phyloP scores from a whole-genome alignment of 2,113 vertebrate species.

The Micronycteris hirsuta region DNA sequence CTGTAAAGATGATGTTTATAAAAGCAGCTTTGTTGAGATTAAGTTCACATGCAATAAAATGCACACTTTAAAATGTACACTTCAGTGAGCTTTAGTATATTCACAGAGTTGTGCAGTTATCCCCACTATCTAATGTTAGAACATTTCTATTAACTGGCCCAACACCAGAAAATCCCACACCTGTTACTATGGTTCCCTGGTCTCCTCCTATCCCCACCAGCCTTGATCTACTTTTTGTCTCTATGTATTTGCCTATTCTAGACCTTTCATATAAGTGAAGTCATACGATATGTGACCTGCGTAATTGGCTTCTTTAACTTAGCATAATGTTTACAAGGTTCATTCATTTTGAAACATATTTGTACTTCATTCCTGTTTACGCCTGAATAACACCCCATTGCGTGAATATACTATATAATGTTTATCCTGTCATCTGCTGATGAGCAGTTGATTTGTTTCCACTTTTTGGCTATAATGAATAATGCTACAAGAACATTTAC shows the following conservation, averaged over 20 bases:
- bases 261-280: neutral
- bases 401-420: neutral
- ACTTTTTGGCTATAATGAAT: neutral
- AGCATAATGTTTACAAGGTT: neutral
- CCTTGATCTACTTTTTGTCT: neutral
- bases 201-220: neutral
- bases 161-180: neutral
- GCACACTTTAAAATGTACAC: neutral
- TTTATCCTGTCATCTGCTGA: neutral
- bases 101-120: neutral
- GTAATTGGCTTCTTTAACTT: neutral
- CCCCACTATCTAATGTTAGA: neutral
- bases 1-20: neutral
- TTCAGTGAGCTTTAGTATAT: neutral
- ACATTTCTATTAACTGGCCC: neutral
- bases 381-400: neutral
- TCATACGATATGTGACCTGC: neutral
- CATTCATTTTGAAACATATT: neutral
- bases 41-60: neutral
- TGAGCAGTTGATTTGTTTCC: neutral
- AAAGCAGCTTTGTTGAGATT: neutral
- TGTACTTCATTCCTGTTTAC: neutral
- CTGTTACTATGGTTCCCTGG: neutral
- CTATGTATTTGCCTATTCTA: neutral
- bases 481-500: neutral